A percentile compares a stretch with the other conserved stretches of the same genome.
Conservation (phyloP, 2,113 vertebrate genomes). For the Ginglymostoma cirratum region DNA sequence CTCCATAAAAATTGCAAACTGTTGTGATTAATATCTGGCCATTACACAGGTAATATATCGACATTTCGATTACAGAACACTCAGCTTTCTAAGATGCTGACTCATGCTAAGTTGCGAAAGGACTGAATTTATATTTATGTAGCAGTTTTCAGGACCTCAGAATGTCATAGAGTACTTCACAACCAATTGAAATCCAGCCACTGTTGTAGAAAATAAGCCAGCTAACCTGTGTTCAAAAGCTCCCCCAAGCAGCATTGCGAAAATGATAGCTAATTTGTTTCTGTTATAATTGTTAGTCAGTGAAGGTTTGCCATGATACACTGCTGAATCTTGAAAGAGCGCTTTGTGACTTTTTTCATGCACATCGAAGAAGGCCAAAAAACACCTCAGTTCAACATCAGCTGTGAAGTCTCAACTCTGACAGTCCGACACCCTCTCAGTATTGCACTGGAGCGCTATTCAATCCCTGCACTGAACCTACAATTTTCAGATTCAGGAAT, state of each 20-base stretch:
- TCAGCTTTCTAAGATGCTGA: neutral
- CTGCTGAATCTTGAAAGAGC: neutral
- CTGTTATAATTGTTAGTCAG: neutral
- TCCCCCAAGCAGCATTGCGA: neutral
- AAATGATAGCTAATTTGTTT: neutral
- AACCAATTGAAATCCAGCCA: neutral
- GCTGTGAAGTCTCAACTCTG: neutral
- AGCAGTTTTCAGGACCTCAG: neutral
- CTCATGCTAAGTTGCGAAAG: neutral
- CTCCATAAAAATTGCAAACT: neutral
- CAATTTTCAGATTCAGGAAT: too few relatives aligned
- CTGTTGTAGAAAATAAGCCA: neutral
- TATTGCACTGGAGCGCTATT: neutral
- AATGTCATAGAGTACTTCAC: neutral
- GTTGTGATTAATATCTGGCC: neutral
- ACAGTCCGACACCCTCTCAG: neutral
- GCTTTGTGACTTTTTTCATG: neutral
- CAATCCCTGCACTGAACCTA: too few relatives aligned
- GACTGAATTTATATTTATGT: neutral
- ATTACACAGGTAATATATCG: neutral
- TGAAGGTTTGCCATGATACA: neutral
- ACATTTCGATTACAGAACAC: neutral
- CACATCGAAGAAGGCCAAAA: neutral
- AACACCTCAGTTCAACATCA: neutral
- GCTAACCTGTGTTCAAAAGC: neutral